Percentiles rank a stretch among this genome's conserved stretches.
Conservation (phyloP, 2,888 invertebrate species). For the Lissonota sp. region DNA sequence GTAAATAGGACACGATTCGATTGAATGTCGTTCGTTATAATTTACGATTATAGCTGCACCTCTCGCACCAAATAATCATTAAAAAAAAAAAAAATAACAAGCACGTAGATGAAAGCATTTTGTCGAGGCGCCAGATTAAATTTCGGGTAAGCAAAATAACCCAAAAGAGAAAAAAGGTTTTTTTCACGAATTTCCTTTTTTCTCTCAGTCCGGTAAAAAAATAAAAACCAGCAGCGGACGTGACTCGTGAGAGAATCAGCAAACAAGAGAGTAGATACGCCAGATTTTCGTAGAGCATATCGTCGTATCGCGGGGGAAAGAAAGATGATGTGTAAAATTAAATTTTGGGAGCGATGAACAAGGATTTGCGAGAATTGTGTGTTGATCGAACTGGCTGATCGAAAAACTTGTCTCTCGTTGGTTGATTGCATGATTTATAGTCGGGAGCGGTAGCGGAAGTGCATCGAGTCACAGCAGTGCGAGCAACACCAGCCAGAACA, state of each 20-base stretch:
- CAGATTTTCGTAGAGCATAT: neutral
- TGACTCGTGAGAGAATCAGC: slow-evolving; percentile 12
- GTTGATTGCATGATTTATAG: slow-evolving; percentile 82
- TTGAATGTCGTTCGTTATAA: neutral
- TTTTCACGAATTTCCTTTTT: neutral
- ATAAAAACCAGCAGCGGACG: neutral
- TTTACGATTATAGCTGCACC: slow-evolving; percentile 35
- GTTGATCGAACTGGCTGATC: slow-evolving; percentile 53
- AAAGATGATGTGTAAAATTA: neutral
- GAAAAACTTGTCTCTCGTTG: slow-evolving; percentile 72
- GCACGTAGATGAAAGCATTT: slow-evolving; percentile 37
- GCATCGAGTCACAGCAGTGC: slow-evolving; percentile 77
- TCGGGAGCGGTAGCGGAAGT: slow-evolving; percentile 74
- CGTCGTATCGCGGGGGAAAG: neutral
- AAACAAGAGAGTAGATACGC: slow-evolving; percentile 31
- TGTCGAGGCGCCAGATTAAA: slow-evolving; percentile 40
- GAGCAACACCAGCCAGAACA: slow-evolving; percentile 82
- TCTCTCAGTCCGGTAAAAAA: slow-evolving; percentile 3
- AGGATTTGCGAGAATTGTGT: slow-evolving; percentile 13
- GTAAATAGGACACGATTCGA: slow-evolving; percentile 42
- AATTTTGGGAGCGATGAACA: neutral
- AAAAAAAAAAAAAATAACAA: neutral
- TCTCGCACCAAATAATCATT: neutral
- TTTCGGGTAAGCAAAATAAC: slow-evolving; percentile 1
- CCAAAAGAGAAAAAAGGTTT: neutral